Conservation (phyloP, 2,888 invertebrate species). For the Conchocele bisecta region DNA sequence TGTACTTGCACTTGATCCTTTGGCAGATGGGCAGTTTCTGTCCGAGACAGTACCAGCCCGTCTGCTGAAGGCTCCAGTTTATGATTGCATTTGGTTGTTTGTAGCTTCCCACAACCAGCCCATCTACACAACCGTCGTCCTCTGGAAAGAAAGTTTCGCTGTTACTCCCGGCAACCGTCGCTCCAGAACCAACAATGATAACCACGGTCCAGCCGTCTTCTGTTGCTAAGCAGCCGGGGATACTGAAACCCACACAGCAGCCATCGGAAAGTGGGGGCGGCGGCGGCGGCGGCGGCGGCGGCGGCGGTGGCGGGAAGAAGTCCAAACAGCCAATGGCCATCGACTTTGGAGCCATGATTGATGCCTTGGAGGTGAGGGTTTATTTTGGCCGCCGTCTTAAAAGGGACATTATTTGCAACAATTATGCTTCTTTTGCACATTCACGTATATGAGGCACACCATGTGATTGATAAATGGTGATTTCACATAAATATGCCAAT, state of each 20-base stretch:
- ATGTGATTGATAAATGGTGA: too few species aligned
- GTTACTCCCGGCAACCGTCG: slow-evolving; percentile 52
- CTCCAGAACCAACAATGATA: slow-evolving; percentile 45
- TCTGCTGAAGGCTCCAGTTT: too few species aligned
- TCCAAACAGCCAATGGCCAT: slow-evolving; percentile 79
- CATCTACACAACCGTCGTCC: slow-evolving; percentile 11
- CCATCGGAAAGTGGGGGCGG: background rate
- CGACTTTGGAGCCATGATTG: slow-evolving; percentile 79
- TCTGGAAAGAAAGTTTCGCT: slow-evolving; percentile 54
- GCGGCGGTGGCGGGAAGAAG: slow-evolving; percentile 67
- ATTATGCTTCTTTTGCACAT: background rate
- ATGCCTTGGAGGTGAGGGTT: slow-evolving; percentile 76
- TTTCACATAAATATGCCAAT: too few species aligned
- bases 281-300: background rate
- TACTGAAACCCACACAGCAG: slow-evolving; percentile 33
- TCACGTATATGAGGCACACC: background rate
- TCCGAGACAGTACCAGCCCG: too few species aligned
- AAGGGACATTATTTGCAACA: too few species aligned
- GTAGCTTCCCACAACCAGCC: slow-evolving; percentile 28
- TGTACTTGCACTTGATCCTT: too few species aligned
- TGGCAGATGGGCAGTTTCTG: too few species aligned
- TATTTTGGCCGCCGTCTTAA: too few species aligned
- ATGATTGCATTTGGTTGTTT: too few species aligned
- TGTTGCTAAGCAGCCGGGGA: slow-evolving; percentile 47
- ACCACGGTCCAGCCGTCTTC: slow-evolving; percentile 39